These are phyloP conservation scores for Hucho hucho DNA, from an alignment of 2,113 vertebrate species.

Conservation along the genomic window DNA sequence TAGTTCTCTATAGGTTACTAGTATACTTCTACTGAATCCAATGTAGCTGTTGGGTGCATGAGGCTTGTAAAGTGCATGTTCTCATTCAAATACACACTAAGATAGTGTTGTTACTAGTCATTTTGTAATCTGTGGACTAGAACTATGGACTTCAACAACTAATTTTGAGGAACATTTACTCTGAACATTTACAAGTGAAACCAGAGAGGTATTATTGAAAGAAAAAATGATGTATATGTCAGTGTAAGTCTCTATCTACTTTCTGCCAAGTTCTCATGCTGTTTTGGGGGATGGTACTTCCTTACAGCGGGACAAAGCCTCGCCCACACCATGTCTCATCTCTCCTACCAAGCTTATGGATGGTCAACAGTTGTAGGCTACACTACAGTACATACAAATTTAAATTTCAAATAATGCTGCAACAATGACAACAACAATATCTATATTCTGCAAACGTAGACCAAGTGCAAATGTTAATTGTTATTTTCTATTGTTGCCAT, in stretches of 20 bases:
- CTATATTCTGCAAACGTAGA: slow-evolving; percentile 10
- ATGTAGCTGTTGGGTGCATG: slow-evolving; percentile 30
- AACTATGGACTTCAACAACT: background rate
- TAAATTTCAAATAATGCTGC: background rate
- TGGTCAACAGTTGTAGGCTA: background rate
- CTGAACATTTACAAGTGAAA: slow-evolving; percentile 4
- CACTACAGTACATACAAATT: background rate
- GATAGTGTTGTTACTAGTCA: slow-evolving; percentile 31
- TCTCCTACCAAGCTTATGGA: background rate
- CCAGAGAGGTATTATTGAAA: background rate
- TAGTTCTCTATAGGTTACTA: background rate
- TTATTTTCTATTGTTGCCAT: slow-evolving; percentile 5
- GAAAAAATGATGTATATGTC: background rate
- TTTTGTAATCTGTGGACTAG: slow-evolving; percentile 15
- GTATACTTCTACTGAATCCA: background rate
- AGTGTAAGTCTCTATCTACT: background rate
- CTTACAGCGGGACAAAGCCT: background rate
- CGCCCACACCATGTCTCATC: background rate
- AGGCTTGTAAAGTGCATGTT: slow-evolving; percentile 42
- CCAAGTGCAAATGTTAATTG: slow-evolving; percentile 1
- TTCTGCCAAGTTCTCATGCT: background rate
- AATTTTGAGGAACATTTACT: slow-evolving; percentile 13
- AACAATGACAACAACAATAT: background rate
- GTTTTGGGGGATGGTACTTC: background rate
- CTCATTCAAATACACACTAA: slow-evolving; percentile 27